Conservation (phyloP, 2,888 invertebrate species). For the Ctena decussata region DNA sequence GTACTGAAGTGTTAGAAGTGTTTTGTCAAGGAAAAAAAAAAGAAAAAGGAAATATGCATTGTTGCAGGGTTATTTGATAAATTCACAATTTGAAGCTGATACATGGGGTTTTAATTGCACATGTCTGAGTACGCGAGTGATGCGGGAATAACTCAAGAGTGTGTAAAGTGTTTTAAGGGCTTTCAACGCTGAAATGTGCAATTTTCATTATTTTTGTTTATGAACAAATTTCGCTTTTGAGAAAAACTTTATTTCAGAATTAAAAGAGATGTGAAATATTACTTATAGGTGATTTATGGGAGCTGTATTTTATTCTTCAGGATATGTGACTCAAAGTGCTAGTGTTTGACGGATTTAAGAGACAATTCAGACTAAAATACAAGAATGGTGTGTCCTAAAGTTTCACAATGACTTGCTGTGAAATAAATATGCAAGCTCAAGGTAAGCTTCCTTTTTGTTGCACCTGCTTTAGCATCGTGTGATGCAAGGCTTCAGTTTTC, state of each 20-base stretch:
- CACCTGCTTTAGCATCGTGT: too few species aligned
- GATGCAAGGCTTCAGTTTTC: too few species aligned
- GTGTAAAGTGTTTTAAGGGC: neutral
- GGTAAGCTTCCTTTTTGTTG: too few species aligned
- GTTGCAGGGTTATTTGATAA: too few species aligned
- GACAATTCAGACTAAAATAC: neutral
- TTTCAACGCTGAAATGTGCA: neutral
- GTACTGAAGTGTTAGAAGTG: neutral
- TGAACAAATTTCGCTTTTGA: neutral
- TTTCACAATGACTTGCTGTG: neutral
- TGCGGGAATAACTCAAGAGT: too few species aligned
- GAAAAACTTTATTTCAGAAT: neutral
- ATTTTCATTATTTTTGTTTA: neutral
- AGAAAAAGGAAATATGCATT: too few species aligned
- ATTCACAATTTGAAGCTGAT: too few species aligned
- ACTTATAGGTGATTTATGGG: neutral
- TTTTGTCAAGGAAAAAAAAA: neutral
- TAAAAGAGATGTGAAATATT: too few species aligned
- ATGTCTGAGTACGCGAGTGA: too few species aligned
- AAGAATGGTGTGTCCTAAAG: neutral
- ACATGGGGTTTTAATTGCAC: too few species aligned
- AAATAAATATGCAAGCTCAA: neutral
- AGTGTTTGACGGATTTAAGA: neutral
- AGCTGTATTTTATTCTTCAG: neutral
- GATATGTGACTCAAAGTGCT: constrained; percentile 1